phyloP scores from a whole-genome alignment of 2,113 vertebrate species.

The Neolamprologus hecqui region DNA sequence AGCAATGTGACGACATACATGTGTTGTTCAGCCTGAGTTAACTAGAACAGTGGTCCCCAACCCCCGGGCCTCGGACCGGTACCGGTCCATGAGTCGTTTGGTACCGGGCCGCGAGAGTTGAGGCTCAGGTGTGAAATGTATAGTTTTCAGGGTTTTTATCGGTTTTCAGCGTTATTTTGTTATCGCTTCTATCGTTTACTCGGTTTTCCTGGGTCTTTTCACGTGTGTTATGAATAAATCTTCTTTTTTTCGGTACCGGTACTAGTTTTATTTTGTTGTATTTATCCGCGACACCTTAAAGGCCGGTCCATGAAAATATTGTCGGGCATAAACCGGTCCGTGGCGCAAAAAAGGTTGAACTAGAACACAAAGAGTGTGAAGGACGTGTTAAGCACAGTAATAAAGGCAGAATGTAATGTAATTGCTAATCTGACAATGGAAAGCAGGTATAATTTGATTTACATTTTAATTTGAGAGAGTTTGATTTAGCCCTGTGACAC shows the following conservation, averaged over 20 bases:
- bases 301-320: too few relatives aligned
- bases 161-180: too few relatives aligned
- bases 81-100: too few relatives aligned
- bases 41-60: fast-evolving
- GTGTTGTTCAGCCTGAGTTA: background rate
- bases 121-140: too few relatives aligned
- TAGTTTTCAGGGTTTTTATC: too few relatives aligned
- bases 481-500: background rate
- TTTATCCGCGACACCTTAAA: fast-evolving
- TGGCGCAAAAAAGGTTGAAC: too few relatives aligned
- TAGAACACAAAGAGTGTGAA: background rate
- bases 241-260: fast-evolving
- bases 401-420: background rate
- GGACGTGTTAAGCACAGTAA: background rate
- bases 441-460: background rate
- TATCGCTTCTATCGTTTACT: fast-evolving
- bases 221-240: too few relatives aligned
- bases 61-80: too few relatives aligned
- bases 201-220: too few relatives aligned
- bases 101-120: too few relatives aligned
- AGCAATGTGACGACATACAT: background rate
- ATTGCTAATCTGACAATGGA: background rate
- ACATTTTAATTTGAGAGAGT: background rate
- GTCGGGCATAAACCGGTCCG: too few relatives aligned
- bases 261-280: too few relatives aligned